These are phyloP conservation scores for Monoplex corrugatus DNA, from an alignment of 2,888 invertebrate species.

Conservation along the genomic window DNA sequence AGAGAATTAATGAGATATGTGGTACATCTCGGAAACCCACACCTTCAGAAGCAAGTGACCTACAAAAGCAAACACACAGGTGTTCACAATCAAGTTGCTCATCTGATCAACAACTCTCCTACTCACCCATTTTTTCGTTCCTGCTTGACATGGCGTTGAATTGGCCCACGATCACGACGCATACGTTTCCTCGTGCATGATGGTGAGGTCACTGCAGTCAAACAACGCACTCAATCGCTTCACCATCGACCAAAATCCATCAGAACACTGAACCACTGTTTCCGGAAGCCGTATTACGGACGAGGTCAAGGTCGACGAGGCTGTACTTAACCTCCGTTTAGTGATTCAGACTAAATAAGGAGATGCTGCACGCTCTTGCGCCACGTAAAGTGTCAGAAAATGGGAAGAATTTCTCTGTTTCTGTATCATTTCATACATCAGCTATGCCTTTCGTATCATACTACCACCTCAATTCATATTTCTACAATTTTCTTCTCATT, in stretches of 20 bases:
- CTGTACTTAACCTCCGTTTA: conserved; percentile 1
- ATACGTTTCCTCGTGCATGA: conserved; percentile 24
- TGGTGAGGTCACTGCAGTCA: conserved; percentile 6
- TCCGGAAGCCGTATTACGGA: conserved; percentile 35
- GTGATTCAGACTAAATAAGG: conserved; percentile 34
- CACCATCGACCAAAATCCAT: conserved; percentile 24
- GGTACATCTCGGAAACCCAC: background rate
- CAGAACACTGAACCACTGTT: conserved; percentile 28
- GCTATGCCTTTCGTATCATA: background rate
- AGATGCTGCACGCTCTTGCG: background rate
- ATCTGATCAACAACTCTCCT: background rate
- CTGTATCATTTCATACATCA: background rate
- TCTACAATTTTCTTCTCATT: background rate
- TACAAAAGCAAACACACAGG: background rate
- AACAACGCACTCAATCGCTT: conserved; percentile 34
- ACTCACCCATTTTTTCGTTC: conserved; percentile 42
- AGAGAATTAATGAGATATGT: background rate
- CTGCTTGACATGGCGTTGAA: conserved; percentile 14
- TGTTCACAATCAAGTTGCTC: background rate
- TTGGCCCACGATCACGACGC: background rate
- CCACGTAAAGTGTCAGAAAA: background rate
- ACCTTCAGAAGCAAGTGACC: background rate
- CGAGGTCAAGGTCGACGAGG: conserved; percentile 28
- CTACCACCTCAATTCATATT: background rate
- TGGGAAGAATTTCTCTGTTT: background rate